A percentile compares a stretch with the other conserved stretches of the same genome.
Evolutionary conservation across 2,113 vertebrate genomes (phyloP).

Genomic region (Scartelaos histophorus): DNA sequence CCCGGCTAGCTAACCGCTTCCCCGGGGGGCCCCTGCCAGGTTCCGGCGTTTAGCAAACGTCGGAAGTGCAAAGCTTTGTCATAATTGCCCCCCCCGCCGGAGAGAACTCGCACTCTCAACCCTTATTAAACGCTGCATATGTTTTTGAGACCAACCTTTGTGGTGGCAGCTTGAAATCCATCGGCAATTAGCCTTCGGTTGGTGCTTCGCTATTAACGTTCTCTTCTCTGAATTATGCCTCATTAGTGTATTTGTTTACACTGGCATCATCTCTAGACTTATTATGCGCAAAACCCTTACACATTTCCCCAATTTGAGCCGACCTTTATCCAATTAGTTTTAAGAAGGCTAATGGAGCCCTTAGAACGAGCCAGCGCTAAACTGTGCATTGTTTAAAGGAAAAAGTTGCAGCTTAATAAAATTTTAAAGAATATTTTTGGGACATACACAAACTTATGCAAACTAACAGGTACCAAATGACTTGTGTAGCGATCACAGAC

Average conservation of each 20-base stretch:
- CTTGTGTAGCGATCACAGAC: constrained; percentile 1
- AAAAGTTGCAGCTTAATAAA: neutral
- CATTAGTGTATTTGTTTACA: constrained; percentile 74
- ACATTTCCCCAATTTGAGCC: constrained; percentile 28
- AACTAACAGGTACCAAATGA: neutral
- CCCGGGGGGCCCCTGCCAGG: constrained; percentile 63
- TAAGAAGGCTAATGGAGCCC: constrained; percentile 19
- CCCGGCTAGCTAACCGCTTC: constrained; percentile 35
- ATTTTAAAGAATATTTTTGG: neutral
- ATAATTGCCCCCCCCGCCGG: constrained; percentile 63
- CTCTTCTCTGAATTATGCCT: constrained; percentile 61
- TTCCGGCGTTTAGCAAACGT: constrained; percentile 63
- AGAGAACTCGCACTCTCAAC: constrained; percentile 65
- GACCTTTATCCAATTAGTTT: constrained; percentile 52
- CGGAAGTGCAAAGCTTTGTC: constrained; percentile 66
- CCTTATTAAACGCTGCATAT: constrained; percentile 68
- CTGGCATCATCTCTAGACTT: constrained; percentile 48
- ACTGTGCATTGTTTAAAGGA: neutral
- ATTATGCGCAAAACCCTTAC: constrained; percentile 32
- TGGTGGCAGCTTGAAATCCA: constrained; percentile 52
- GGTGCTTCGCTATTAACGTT: constrained; percentile 48
- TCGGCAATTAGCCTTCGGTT: constrained; percentile 69
- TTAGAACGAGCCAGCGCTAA: neutral
- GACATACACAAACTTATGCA: neutral
- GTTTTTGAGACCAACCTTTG: constrained; percentile 64